These are phyloP conservation scores for Scaptomyza montana DNA, from an alignment of 1,140 invertebrate genomes.

Conservation along the genomic window DNA sequence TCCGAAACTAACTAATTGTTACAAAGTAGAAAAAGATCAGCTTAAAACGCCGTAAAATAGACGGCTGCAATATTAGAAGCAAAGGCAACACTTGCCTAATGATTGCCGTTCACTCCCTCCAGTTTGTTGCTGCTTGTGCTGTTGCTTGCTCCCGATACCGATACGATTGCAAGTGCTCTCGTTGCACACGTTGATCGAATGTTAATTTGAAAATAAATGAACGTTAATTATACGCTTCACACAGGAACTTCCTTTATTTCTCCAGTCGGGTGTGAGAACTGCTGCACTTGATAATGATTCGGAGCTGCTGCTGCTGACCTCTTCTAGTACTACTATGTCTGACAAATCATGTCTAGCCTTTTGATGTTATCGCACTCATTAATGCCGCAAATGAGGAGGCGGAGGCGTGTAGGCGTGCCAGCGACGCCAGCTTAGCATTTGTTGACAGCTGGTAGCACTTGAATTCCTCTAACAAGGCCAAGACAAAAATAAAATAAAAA, in stretches of 20 bases:
- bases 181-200: constrained; percentile 57
- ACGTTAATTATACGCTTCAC: constrained; percentile 74
- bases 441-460: constrained; percentile 79
- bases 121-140: background rate
- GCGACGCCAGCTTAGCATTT: constrained; percentile 35
- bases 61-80: constrained; percentile 32
- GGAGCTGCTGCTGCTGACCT: constrained; percentile 19
- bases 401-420: constrained; percentile 48
- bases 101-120: constrained; percentile 17
- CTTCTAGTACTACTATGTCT: constrained; percentile 22
- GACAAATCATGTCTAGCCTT: constrained; percentile 82
- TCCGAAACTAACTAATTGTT: background rate
- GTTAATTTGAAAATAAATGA: constrained; percentile 83
- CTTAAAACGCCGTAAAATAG: constrained; percentile 57
- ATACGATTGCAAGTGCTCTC: background rate
- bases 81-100: constrained; percentile 32
- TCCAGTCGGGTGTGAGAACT: constrained; percentile 33
- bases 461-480: constrained; percentile 61
- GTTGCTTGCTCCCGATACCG: constrained; percentile 11
- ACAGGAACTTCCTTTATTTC: constrained; percentile 21
- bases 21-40: background rate
- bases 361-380: constrained; percentile 80
- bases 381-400: constrained; percentile 15
- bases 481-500: constrained; percentile 9
- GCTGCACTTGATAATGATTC: constrained; percentile 25